Conservation (phyloP, 2,113 vertebrate species). For the Laterallus jamaicensis region DNA sequence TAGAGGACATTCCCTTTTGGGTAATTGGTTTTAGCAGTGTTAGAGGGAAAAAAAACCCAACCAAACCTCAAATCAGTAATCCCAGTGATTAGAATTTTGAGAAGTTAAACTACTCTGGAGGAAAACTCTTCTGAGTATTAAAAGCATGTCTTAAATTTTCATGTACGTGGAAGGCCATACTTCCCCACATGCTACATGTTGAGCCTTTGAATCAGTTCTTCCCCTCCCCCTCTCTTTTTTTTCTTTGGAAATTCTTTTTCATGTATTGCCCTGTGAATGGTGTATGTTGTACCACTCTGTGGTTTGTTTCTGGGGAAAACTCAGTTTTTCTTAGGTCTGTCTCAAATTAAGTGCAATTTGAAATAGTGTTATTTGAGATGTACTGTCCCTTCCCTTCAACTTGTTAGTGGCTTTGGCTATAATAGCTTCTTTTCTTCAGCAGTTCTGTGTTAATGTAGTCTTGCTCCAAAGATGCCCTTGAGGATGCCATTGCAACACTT, state of each 20-base stretch:
- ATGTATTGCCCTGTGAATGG: background rate
- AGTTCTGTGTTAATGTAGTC: background rate
- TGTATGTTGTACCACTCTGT: background rate
- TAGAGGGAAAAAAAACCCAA: background rate
- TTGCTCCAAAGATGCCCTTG: background rate
- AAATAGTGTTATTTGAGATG: background rate
- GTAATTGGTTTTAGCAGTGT: background rate
- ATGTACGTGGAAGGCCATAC: rapidly evolving
- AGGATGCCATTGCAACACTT: background rate
- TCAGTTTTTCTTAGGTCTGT: background rate
- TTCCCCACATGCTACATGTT: background rate
- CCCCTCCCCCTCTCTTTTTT: too few species aligned
- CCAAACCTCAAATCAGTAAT: background rate
- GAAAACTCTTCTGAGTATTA: background rate
- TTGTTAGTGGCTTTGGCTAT: background rate
- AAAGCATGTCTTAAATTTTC: background rate
- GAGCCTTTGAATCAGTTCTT: background rate
- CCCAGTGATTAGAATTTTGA: background rate
- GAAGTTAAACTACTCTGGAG: background rate
- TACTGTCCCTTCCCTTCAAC: background rate
- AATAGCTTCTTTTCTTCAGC: background rate
- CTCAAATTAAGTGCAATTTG: background rate
- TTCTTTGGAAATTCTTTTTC: background rate
- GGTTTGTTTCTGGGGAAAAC: background rate
- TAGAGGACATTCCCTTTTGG: background rate